Conservation (phyloP, 2,888 invertebrate species). For the Steinernema carpocapsae region DNA sequence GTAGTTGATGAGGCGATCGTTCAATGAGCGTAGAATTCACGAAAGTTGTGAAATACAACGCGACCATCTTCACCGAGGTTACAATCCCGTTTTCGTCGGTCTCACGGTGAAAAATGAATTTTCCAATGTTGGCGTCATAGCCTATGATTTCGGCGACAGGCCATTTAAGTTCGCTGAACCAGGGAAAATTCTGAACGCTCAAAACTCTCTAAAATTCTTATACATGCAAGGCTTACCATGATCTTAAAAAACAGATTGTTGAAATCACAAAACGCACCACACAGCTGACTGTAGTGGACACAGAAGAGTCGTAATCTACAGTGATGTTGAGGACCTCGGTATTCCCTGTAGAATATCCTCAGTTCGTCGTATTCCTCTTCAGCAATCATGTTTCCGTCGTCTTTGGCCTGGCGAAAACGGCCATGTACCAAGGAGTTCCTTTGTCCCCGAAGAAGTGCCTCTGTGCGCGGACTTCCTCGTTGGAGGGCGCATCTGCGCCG, state of each 20-base stretch:
- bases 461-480: conserved; percentile 18
- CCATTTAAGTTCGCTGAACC: neutral
- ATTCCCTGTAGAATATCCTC: conserved; percentile 18
- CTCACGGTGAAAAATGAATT: conserved; percentile 30
- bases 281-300: neutral
- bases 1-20: neutral
- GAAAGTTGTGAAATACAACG: conserved; percentile 24
- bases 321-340: conserved; percentile 23
- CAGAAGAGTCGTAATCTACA: conserved; percentile 2
- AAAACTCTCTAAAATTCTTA: neutral
- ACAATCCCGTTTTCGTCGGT: conserved; percentile 26
- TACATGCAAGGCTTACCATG: neutral
- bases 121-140: conserved; percentile 28
- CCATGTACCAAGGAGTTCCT: conserved; percentile 26
- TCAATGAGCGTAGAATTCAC: conserved; percentile 17
- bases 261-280: conserved; percentile 15
- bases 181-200: neutral
- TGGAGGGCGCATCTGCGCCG: conserved; percentile 6
- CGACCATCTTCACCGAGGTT: conserved; percentile 22
- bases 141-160: conserved; percentile 20
- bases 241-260: conserved; percentile 21
- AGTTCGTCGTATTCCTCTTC: conserved; percentile 28
- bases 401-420: conserved; percentile 14
- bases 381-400: conserved; percentile 23
- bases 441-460: conserved; percentile 31